Evolutionary conservation across 2,888 invertebrate species (phyloP), one percentile per base, ranked within the genome.

Genomic region (Meandrusa payeni): DNA sequence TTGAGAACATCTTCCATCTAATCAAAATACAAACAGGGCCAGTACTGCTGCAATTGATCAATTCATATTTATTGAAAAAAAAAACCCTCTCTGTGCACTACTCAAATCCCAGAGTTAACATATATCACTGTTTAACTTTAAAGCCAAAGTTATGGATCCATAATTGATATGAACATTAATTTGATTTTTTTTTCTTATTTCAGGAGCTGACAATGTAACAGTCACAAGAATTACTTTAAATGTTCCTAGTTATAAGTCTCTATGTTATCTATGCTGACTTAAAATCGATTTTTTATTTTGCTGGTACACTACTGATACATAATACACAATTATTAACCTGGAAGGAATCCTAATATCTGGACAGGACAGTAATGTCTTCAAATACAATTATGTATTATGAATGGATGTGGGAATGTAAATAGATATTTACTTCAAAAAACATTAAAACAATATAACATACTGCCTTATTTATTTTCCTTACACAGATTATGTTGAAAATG

Each of bases 191-290:
- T 48, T 51, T 44, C 52, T 52, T 55, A 57, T 34, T 42, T 47
- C 83, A 86, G 86, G 91, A 91, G 73, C 79, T 91, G 65, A 91
- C 91, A 48, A 90, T 91, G 91, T 89, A 83, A 65, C 57, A 69
- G 69, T 71, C 74, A 69, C 70, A 71, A 69, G 50, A 39, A 41
- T 55, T 55, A 57, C 50, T 54, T 56, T 55, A 52, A 48, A 57
- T 61, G 59, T 62, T 59, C 51, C 50, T 77, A 76, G 70, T 34
- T 69, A 64, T 82, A 81, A 81, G 81, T 68, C 61, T 68, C 61
- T 61, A 48, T 37, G 12, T 31, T 23, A 40, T 34, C 23, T 27
- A 37, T 32, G 23, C 23, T 20, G 23, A 34, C 28, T 34, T 23
- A n/a, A 38, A 9, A 55, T 39, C 15, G 31, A 47, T 5, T 20